phyloP scores from a whole-genome alignment of 2,888 invertebrate genomes.

The Erebia palarica region DNA sequence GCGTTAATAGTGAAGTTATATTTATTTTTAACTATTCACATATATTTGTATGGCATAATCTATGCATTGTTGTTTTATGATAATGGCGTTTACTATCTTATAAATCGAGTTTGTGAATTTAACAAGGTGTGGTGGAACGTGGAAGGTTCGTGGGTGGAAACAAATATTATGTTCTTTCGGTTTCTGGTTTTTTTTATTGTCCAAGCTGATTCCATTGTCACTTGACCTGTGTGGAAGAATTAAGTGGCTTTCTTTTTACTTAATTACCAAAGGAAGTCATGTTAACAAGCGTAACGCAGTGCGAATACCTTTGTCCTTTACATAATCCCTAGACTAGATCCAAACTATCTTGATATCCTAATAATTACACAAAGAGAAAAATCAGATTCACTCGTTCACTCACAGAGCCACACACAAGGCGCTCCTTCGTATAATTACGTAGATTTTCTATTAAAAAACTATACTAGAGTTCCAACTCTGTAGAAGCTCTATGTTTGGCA shows the following conservation, averaged over 20 bases:
- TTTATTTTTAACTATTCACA: slow-evolving; percentile 20
- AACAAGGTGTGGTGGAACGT: slow-evolving; percentile 25
- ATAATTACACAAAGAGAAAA: too few relatives aligned
- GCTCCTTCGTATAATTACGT: too few relatives aligned
- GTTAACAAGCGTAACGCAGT: too few relatives aligned
- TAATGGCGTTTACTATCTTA: slow-evolving; percentile 20
- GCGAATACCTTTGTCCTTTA: too few relatives aligned
- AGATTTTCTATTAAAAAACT: too few relatives aligned
- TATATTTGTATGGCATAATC: slow-evolving; percentile 17
- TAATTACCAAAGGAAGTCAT: not conserved
- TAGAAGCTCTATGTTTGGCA: too few relatives aligned
- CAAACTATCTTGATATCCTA: too few relatives aligned
- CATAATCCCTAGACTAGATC: too few relatives aligned
- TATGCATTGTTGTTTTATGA: slow-evolving; percentile 24
- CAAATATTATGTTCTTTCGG: slow-evolving; percentile 21
- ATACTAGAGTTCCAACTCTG: too few relatives aligned
- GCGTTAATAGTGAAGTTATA: slow-evolving; percentile 5
- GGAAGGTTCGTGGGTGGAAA: slow-evolving; percentile 26
- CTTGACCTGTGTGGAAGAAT: slow-evolving; percentile 3
- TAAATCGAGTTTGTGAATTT: slow-evolving; percentile 23
- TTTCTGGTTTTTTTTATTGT: slow-evolving; percentile 28
- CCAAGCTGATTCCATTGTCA: not conserved
- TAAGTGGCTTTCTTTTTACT: not conserved
- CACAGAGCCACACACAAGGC: too few relatives aligned
- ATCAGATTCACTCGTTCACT: too few relatives aligned